Percentiles rank a stretch among this genome's conserved stretches.
These are phyloP conservation scores for Mirounga angustirostris DNA, from an alignment of 2,113 vertebrate genomes.

Conservation along the genomic window DNA sequence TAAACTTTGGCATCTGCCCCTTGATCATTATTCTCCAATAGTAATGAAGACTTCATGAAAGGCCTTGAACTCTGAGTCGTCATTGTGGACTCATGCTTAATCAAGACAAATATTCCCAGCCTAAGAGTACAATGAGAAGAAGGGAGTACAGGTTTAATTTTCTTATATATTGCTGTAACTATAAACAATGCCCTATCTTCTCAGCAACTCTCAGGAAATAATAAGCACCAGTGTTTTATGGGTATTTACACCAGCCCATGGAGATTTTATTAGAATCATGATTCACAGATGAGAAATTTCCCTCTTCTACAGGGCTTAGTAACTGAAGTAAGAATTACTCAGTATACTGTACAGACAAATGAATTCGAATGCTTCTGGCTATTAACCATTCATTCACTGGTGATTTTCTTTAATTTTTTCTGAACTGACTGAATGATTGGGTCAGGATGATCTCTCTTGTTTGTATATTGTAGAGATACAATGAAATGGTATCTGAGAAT, in stretches of 20 bases:
- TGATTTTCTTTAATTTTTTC: slow-evolving; percentile 19
- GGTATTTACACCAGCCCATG: slow-evolving; percentile 77
- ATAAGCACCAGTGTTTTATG: slow-evolving; percentile 73
- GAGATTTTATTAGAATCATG: slow-evolving; percentile 80
- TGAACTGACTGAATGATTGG: background rate
- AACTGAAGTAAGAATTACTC: slow-evolving; percentile 71
- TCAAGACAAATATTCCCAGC: slow-evolving; percentile 71
- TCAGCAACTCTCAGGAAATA: slow-evolving; percentile 74
- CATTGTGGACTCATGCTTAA: slow-evolving; percentile 52
- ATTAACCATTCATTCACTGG: slow-evolving; percentile 57
- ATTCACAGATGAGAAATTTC: slow-evolving; percentile 81
- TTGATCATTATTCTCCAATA: slow-evolving; percentile 53
- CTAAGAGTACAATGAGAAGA: slow-evolving; percentile 29
- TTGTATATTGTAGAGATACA: background rate
- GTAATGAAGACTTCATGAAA: slow-evolving; percentile 1
- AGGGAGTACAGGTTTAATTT: slow-evolving; percentile 67
- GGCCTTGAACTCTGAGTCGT: slow-evolving; percentile 43
- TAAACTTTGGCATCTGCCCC: slow-evolving; percentile 52
- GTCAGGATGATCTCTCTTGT: slow-evolving; percentile 31
- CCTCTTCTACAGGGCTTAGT: slow-evolving; percentile 58
- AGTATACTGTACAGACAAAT: slow-evolving; percentile 61
- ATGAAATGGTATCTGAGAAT: slow-evolving; percentile 11
- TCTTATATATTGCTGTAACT: slow-evolving; percentile 71
- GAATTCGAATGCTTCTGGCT: background rate
- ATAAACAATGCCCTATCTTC: slow-evolving; percentile 75